Conservation (phyloP, 2,888 invertebrate species). For the Melangyna quadrimaculata region DNA sequence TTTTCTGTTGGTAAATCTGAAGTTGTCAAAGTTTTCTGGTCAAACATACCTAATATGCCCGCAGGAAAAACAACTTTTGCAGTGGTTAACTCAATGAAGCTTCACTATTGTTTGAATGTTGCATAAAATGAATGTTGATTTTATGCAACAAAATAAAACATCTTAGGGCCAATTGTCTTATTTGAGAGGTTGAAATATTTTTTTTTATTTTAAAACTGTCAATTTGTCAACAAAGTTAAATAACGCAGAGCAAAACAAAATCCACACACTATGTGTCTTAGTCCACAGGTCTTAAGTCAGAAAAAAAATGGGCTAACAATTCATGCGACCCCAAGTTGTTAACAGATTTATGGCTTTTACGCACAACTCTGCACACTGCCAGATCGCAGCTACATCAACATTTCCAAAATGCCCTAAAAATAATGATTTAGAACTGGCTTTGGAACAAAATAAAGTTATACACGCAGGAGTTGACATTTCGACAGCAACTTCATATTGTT, state of each 20-base stretch:
- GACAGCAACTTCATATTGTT: constrained; percentile 60
- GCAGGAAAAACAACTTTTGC: constrained; percentile 45
- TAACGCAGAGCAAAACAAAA: background rate
- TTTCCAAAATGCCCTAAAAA: constrained; percentile 52
- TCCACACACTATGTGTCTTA: background rate
- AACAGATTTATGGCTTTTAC: constrained; percentile 27
- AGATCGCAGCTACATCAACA: constrained; percentile 26
- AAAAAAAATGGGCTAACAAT: constrained; percentile 4
- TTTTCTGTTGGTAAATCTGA: background rate
- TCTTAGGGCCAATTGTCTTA: background rate
- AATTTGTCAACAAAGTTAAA: constrained; percentile 4
- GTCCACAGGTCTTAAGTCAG: no score
- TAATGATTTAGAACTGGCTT: constrained; percentile 47
- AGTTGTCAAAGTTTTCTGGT: constrained; percentile 18
- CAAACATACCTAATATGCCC: constrained; percentile 13
- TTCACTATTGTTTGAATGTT: constrained; percentile 10
- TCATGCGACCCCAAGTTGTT: constrained; percentile 31
- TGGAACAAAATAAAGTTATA: constrained; percentile 54
- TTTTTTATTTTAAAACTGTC: constrained; percentile 6
- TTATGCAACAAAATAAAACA: background rate
- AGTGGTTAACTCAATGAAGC: constrained; percentile 18
- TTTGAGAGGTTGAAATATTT: background rate
- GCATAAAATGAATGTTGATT: background rate
- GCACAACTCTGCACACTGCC: constrained; percentile 4
- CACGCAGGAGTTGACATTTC: constrained; percentile 53